Percentiles rank a stretch among this genome's conserved stretches.
These are phyloP conservation scores for Melospiza georgiana DNA, from an alignment of 2,113 vertebrate species.

Conservation along the genomic window DNA sequence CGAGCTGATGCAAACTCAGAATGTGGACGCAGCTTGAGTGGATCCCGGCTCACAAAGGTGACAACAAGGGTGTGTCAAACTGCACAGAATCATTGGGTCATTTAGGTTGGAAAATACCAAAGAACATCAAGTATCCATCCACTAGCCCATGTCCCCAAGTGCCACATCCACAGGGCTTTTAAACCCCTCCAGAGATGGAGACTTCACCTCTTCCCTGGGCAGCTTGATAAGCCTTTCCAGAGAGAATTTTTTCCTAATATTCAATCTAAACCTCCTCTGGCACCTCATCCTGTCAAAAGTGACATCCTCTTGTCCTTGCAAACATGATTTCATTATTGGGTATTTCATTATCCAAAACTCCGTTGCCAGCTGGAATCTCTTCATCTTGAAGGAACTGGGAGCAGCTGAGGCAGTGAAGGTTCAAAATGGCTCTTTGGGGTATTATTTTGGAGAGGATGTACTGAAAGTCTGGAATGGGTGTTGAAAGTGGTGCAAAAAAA, in stretches of 20 bases:
- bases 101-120: not conserved
- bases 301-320: not conserved
- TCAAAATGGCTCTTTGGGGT: not conserved
- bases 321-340: not conserved
- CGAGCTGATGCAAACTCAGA: accelerated
- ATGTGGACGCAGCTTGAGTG: accelerated
- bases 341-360: not conserved
- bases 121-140: too few relatives aligned
- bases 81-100: not conserved
- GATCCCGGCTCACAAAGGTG: not conserved
- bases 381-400: not conserved
- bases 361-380: not conserved
- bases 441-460: not conserved
- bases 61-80: not conserved
- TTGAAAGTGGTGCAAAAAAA: not conserved
- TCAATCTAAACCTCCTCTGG: not conserved
- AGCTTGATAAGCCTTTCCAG: not conserved
- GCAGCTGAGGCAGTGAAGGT: not conserved
- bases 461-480: not conserved
- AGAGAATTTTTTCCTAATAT: not conserved
- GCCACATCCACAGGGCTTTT: not conserved
- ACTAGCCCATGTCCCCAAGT: accelerated
- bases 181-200: not conserved
- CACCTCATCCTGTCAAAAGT: not conserved
- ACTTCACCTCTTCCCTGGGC: not conserved